Evolutionary conservation across 2,888 invertebrate species (phyloP).

Genomic region (Priapulus caudatus): DNA sequence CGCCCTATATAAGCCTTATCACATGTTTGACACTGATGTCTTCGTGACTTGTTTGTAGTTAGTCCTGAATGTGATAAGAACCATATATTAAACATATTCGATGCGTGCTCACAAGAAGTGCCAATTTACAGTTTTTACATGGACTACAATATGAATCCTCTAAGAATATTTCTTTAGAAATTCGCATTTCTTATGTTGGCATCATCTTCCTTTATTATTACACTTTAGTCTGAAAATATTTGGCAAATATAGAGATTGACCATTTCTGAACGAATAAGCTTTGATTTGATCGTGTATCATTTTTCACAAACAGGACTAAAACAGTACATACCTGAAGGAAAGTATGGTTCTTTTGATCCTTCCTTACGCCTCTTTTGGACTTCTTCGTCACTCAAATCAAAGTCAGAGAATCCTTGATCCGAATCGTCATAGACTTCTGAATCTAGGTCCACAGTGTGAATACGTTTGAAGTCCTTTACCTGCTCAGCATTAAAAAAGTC

Average conservation of each 20-base stretch:
- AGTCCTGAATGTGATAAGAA: neutral
- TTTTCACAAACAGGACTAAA: too few species aligned
- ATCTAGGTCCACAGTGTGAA: slow-evolving; percentile 46
- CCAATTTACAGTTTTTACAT: slow-evolving; percentile 1
- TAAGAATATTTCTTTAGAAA: too few species aligned
- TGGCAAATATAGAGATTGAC: too few species aligned
- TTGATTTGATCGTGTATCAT: too few species aligned
- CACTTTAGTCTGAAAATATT: too few species aligned
- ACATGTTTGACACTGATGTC: slow-evolving; percentile 50
- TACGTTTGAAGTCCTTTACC: slow-evolving; percentile 48
- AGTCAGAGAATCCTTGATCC: slow-evolving; percentile 49
- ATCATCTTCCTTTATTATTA: too few species aligned
- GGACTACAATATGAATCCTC: slow-evolving; percentile 1
- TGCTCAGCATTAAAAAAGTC: too few species aligned
- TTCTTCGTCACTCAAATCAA: slow-evolving; percentile 35
- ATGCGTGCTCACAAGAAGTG: neutral
- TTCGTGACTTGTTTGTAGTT: slow-evolving; percentile 20
- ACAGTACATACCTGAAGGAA: too few species aligned
- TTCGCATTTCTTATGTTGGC: too few species aligned
- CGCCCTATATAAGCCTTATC: slow-evolving; percentile 51
- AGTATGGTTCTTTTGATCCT: too few species aligned
- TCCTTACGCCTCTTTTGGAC: slow-evolving; percentile 15
- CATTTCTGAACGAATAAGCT: too few species aligned
- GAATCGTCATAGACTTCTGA: slow-evolving; percentile 47
- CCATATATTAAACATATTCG: too few species aligned